These are phyloP conservation scores for Helarctos malayanus DNA, from an alignment of 2,797 vertebrate species.

Conservation along the genomic window DNA sequence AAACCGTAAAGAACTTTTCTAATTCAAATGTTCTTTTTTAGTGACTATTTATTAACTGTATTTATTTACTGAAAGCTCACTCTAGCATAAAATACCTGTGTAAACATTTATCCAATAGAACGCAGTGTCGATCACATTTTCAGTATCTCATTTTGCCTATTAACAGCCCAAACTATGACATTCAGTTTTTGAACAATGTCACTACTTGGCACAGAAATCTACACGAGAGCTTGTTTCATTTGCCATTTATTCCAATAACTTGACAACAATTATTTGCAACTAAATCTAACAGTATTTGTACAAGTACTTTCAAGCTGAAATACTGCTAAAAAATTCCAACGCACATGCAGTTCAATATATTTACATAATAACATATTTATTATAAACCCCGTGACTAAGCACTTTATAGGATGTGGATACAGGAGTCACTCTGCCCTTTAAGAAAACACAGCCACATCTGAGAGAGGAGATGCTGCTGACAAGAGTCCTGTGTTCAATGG, in stretches of 20 bases:
- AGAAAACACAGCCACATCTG: slow-evolving; percentile 36
- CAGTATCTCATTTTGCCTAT: slow-evolving; percentile 87
- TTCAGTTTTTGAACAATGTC: slow-evolving; percentile 78
- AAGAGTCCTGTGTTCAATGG: slow-evolving; percentile 61
- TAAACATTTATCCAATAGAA: slow-evolving; percentile 59
- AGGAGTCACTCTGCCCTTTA: slow-evolving; percentile 5
- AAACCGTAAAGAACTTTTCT: slow-evolving; percentile 49
- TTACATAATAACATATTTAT: slow-evolving; percentile 64
- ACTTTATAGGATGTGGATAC: slow-evolving; percentile 42
- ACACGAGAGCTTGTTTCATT: slow-evolving; percentile 79
- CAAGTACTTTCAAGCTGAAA: slow-evolving; percentile 76
- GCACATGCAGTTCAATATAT: slow-evolving; percentile 57
- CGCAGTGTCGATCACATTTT: slow-evolving; percentile 80
- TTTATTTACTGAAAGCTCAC: slow-evolving; percentile 69
- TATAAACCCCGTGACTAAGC: slow-evolving; percentile 68
- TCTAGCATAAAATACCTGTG: slow-evolving; percentile 63
- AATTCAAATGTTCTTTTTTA: slow-evolving; percentile 51
- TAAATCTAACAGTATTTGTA: slow-evolving; percentile 81
- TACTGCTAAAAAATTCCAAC: slow-evolving; percentile 72
- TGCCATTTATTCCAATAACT: slow-evolving; percentile 82
- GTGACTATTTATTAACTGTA: slow-evolving; percentile 61
- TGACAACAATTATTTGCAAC: slow-evolving; percentile 81
- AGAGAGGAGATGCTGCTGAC: slow-evolving; percentile 43
- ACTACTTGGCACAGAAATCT: slow-evolving; percentile 77
- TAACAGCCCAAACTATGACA: slow-evolving; percentile 85